phyloP scores from a whole-genome alignment of 1,140 invertebrate genomes.

The Zeugodacus cucurbitae region DNA sequence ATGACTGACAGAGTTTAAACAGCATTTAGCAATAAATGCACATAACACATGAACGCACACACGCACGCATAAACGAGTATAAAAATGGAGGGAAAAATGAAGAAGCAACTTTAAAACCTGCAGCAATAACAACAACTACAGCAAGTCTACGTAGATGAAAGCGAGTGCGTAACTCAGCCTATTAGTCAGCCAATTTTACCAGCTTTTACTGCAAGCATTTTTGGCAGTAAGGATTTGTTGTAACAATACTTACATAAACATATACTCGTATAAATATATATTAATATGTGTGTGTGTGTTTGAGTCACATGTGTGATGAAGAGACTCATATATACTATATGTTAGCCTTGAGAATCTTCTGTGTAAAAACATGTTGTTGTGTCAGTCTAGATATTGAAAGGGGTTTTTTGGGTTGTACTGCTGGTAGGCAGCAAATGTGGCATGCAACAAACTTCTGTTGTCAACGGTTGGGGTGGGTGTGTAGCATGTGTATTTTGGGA shows the following conservation, averaged over 20 bases:
- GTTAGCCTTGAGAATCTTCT: too few species aligned
- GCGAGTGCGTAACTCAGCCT: neutral
- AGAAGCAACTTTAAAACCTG: neutral
- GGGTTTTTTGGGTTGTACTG: too few species aligned
- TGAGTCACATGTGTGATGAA: too few species aligned
- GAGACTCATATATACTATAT: too few species aligned
- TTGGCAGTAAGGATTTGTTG: neutral
- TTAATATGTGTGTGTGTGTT: too few species aligned
- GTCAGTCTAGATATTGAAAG: too few species aligned
- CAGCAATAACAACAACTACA: neutral
- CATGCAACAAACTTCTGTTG: neutral
- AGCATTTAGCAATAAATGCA: too few species aligned
- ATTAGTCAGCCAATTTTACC: neutral
- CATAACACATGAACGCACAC: too few species aligned
- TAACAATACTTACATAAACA: neutral
- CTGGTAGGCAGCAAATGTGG: neutral
- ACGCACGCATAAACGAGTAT: too few species aligned
- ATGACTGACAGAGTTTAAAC: too few species aligned
- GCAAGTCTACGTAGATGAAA: neutral
- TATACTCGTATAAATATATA: neutral
- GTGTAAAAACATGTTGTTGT: too few species aligned
- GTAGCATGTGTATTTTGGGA: neutral
- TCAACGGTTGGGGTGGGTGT: neutral
- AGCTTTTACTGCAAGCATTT: neutral
- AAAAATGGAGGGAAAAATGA: neutral